Evolutionary conservation across 2,888 invertebrate genomes (phyloP).

Genomic region (Podabrus alpinus): DNA sequence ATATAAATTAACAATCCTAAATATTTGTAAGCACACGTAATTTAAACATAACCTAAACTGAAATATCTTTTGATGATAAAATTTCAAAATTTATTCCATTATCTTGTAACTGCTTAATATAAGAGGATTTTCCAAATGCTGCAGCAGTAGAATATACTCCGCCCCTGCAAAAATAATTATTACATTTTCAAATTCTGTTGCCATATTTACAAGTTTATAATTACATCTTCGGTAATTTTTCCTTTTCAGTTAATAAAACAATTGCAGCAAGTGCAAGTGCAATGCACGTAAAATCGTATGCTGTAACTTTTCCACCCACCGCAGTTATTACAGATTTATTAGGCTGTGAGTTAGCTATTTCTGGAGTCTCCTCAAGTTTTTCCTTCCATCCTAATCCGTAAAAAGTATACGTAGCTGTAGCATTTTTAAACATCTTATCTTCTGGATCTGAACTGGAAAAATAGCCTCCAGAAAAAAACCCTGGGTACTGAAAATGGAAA

Average conservation of each 20-base stretch:
- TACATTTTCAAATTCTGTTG: not conserved
- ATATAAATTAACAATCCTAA: no score
- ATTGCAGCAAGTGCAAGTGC: conserved; percentile 74
- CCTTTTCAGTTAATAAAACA: conserved; percentile 73
- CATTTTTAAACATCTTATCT: conserved; percentile 63
- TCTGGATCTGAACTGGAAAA: conserved; percentile 66
- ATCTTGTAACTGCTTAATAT: not conserved
- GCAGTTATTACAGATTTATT: conserved; percentile 67
- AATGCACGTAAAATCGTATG: conserved; percentile 81
- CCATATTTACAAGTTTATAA: not conserved
- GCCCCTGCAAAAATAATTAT: not conserved
- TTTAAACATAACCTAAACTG: no score
- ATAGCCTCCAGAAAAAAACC: conserved; percentile 73
- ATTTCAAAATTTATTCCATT: not conserved
- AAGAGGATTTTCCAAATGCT: not conserved
- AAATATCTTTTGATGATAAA: not conserved
- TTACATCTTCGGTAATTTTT: conserved; percentile 75
- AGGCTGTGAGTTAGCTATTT: conserved; percentile 63
- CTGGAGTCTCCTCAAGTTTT: conserved; percentile 61
- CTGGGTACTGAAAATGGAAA: conserved; percentile 34
- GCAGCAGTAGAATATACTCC: not conserved
- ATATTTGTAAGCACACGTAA: no score
- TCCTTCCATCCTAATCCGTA: conserved; percentile 80
- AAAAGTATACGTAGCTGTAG: conserved; percentile 70
- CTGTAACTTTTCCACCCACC: conserved; percentile 75